Evolutionary conservation across 2,113 vertebrate genomes (phyloP), one percentile per base, ranked within the genome.

Genomic region (Proterorhinus semilunaris): DNA sequence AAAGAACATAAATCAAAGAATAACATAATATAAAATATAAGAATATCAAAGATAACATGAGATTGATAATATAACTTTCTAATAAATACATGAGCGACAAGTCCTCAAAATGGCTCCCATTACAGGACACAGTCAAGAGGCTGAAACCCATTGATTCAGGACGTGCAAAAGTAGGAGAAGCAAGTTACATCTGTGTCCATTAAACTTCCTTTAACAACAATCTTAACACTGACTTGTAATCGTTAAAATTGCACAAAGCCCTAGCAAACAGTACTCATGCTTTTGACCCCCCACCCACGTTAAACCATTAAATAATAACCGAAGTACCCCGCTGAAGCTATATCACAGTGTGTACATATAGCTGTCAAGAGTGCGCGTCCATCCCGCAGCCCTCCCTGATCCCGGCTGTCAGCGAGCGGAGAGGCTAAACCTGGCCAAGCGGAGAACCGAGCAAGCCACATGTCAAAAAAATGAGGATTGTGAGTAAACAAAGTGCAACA

Each of bases 401-500:
- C 78, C 72, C 21, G 78, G 84, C 88, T 90, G 88, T 91, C 86
- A 91, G 86, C 76, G 71, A 74, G 87, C 78, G 71, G 71, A 87
- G 86, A 86, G 83, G 77, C 72, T 83, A 57, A 87, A 88, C 66
- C 85, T 89, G 91, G 86, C 87, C 86, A 88, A 91, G 90, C 86
- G 74, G 75, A 86, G 85, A 83, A 90, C 81, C 82, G 81, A 86
- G 83, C 84, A 77, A 90, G 91, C 86, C 88, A 90, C 86, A 90
- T 89, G 91, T 92, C 87, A 92, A 89, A 90, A 90, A 86, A 55
- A 86, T 80, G 81, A 84, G 78, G 82, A 86, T 89, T 80, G 77
- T 75, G 74, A 91, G 83, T 83, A 91, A 91, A 92, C 84, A 90
- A 89, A 86, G 83, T 87, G 84, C 67, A 89, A 87, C 80, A 85